Percentiles rank a stretch among this genome's conserved stretches.
Conservation (phyloP, 2,113 vertebrate genomes). For the Saiga tatarica region DNA sequence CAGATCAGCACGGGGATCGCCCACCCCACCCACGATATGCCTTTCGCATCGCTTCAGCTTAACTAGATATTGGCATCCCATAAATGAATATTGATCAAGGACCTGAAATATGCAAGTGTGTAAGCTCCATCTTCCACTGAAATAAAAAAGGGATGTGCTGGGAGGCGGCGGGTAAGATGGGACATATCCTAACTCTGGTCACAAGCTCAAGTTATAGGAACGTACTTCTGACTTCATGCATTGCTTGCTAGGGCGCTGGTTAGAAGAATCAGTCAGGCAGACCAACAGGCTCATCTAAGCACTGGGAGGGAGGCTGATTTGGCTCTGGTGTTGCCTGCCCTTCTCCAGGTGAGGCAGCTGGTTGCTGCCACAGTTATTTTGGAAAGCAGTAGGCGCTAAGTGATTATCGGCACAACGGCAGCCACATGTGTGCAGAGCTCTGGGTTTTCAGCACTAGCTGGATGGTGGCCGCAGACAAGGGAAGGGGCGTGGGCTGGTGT, state of each 20-base stretch:
- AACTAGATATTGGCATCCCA: neutral
- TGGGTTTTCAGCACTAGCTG: neutral
- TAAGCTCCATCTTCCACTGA: neutral
- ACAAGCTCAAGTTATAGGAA: neutral
- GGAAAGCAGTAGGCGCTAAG: neutral
- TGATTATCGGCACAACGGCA: neutral
- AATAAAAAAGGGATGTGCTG: neutral
- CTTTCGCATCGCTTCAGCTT: neutral
- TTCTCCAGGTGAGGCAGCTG: neutral
- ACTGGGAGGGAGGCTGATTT: neutral
- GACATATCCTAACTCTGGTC: neutral
- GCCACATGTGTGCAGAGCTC: neutral
- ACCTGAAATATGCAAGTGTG: neutral
- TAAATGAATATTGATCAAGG: neutral
- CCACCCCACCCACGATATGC: fast-evolving
- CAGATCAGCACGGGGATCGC: fast-evolving
- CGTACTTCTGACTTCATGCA: neutral
- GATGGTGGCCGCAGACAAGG: neutral
- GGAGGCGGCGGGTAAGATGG: fast-evolving
- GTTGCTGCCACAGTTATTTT: neutral
- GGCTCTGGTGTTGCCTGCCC: neutral
- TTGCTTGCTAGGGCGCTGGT: neutral
- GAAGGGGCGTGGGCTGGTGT: neutral
- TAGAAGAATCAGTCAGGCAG: neutral
- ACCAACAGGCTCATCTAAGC: neutral